phyloP scores from a whole-genome alignment of 2,797 vertebrate species.

The Artibeus lituratus region DNA sequence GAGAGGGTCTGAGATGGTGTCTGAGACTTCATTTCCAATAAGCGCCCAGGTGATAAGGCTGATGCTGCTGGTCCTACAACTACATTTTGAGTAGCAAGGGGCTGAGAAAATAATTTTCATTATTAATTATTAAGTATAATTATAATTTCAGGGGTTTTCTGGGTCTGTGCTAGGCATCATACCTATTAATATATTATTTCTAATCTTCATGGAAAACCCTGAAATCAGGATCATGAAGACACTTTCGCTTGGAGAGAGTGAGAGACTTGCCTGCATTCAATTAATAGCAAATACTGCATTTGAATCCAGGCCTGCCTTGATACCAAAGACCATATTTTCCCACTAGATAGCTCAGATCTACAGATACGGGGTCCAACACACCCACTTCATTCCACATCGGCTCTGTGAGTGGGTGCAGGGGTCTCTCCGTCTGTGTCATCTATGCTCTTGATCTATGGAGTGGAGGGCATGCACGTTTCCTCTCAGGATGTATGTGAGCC shows the following conservation, averaged over 20 bases:
- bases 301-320: not conserved
- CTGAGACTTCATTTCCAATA: not conserved
- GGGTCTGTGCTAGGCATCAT: not conserved
- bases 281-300: not conserved
- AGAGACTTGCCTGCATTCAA: not conserved
- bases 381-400: not conserved
- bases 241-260: not conserved
- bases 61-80: not conserved
- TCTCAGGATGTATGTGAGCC: not conserved
- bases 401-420: not conserved
- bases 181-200: not conserved
- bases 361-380: not conserved
- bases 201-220: not conserved
- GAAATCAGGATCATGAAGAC: not conserved
- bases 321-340: not conserved
- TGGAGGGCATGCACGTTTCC: not conserved
- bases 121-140: not conserved
- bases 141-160: not conserved
- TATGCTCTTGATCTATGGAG: not conserved
- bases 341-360: not conserved
- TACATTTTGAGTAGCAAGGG: not conserved
- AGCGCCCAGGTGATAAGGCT: too few relatives aligned
- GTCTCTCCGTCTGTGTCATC: not conserved
- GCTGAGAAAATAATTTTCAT: not conserved
- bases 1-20: rapidly evolving